A percentile compares a stretch with the other conserved stretches of the same genome.
phyloP scores from a whole-genome alignment of 2,113 vertebrate genomes.

The Atrichornis clamosus region DNA sequence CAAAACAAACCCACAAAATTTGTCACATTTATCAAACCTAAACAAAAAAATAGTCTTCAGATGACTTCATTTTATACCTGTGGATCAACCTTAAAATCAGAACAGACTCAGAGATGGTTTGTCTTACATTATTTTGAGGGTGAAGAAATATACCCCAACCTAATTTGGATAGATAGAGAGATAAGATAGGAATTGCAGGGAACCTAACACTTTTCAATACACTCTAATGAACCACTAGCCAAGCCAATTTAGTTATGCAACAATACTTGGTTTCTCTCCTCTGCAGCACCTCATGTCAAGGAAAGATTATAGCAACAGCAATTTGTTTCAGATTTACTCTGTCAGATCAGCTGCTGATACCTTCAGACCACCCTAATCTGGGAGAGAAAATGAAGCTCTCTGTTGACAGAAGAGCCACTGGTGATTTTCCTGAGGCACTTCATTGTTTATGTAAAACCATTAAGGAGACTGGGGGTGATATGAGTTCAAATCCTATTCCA shows the following conservation, averaged over 20 bases:
- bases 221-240: not conserved
- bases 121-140: not conserved
- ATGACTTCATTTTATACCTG: not conserved
- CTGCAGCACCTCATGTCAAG: slow-evolving; percentile 39
- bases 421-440: slow-evolving; percentile 60
- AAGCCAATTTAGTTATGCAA: slow-evolving; percentile 19
- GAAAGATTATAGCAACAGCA: slow-evolving; percentile 68
- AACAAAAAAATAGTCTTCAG: not conserved
- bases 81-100: not conserved
- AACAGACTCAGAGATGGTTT: not conserved
- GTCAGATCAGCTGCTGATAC: slow-evolving; percentile 68
- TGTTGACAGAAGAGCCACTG: slow-evolving; percentile 62
- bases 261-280: slow-evolving; percentile 40
- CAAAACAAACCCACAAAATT: not conserved
- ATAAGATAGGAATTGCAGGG: not conserved
- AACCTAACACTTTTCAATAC: not conserved
- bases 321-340: slow-evolving; percentile 81
- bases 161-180: not conserved
- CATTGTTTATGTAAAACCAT: slow-evolving; percentile 45
- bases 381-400: slow-evolving; percentile 58
- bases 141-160: not conserved
- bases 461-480: not conserved
- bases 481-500: not conserved
- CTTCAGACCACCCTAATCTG: slow-evolving; percentile 73
- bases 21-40: not conserved